A percentile compares a stretch with the other conserved stretches of the same genome.
Conservation (phyloP, 2,797 vertebrate genomes). For the Gymnoscopelus microlampas region DNA sequence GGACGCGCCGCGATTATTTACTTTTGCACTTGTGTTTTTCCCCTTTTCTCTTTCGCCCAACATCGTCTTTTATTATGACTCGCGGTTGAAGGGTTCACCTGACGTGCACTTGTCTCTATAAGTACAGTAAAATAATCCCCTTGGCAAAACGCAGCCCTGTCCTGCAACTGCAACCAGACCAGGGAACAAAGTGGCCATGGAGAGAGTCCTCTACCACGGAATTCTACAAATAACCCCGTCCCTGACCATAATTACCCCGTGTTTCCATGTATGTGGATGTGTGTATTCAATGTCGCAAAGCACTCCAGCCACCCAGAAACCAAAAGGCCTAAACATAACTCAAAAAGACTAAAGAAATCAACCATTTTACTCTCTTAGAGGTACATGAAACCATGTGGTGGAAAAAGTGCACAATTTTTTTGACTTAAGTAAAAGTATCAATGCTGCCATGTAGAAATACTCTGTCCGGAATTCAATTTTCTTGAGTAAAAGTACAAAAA, state of each 20-base stretch:
- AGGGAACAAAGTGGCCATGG: background rate
- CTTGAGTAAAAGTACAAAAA: too few species aligned
- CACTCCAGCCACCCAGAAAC: background rate
- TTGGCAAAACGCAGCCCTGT: background rate
- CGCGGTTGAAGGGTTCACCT: background rate
- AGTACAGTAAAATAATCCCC: too few species aligned
- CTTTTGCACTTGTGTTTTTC: too few species aligned
- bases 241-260: background rate
- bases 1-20: too few species aligned
- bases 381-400: too few species aligned
- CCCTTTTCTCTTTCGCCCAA: too few species aligned
- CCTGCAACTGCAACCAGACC: background rate
- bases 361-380: background rate
- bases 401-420: too few species aligned
- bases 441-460: too few species aligned
- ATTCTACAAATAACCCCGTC: background rate
- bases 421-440: too few species aligned
- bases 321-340: slow-evolving; percentile 1
- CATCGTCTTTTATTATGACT: too few species aligned
- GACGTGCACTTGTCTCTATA: background rate
- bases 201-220: background rate
- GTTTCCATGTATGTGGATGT: slow-evolving; percentile 3
- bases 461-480: too few species aligned
- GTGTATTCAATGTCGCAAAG: background rate
- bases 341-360: background rate